Evolutionary conservation across 1,140 invertebrate genomes (phyloP).

Genomic region (Bombus ignitus): DNA sequence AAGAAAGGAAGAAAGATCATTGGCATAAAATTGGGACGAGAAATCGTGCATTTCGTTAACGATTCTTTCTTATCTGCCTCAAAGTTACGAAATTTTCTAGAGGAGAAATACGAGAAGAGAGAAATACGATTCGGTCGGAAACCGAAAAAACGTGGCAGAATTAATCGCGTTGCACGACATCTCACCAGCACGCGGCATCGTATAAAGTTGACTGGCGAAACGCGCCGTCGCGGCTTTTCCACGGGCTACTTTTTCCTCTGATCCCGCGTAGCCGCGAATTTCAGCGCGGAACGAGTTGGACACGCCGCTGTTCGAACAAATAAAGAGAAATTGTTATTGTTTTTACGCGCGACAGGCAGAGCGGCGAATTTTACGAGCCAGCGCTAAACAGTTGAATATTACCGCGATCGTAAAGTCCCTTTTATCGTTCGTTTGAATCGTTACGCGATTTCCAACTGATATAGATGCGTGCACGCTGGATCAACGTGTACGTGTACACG

Average conservation of each 20-base stretch:
- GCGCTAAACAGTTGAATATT: constrained; percentile 70
- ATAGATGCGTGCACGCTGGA: constrained; percentile 1
- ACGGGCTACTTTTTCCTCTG: neutral
- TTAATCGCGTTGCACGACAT: neutral
- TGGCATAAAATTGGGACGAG: no score
- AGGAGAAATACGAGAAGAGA: no score
- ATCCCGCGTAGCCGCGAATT: constrained; percentile 33
- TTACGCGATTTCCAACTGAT: constrained; percentile 65
- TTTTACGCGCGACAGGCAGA: constrained; percentile 67
- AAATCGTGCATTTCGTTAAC: no score
- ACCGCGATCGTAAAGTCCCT: constrained; percentile 68
- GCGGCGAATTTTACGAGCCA: constrained; percentile 67
- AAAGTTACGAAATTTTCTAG: no score
- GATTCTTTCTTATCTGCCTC: no score
- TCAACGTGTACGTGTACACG: neutral
- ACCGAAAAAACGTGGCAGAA: no score
- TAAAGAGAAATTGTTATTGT: constrained; percentile 67
- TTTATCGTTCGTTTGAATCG: constrained; percentile 69
- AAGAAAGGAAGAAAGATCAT: no score
- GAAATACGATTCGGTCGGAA: no score
- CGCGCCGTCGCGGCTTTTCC: constrained; percentile 41
- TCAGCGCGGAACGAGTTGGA: neutral
- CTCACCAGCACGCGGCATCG: no score
- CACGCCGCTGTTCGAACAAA: neutral
- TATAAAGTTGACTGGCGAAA: neutral